Evolutionary conservation across 2,113 vertebrate genomes (phyloP).

Genomic region (Globicephala melas): DNA sequence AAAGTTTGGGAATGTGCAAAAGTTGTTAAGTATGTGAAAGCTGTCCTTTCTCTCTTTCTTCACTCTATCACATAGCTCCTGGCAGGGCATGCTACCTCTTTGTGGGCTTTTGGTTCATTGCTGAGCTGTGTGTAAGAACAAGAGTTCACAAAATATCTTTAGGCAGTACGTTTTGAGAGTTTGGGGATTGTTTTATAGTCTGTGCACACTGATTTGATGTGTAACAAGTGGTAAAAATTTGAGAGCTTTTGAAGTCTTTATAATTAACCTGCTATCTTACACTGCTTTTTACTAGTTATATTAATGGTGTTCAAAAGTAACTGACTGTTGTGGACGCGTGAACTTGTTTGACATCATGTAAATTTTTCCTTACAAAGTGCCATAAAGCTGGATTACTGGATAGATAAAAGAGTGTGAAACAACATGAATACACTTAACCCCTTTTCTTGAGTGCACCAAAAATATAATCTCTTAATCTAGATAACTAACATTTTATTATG

Average conservation of each 20-base stretch:
- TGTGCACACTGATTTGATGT: not conserved
- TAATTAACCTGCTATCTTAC: not conserved
- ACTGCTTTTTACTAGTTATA: not conserved
- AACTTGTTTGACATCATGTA: not conserved
- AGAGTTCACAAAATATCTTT: not conserved
- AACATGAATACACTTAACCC: not conserved
- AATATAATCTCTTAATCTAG: not conserved
- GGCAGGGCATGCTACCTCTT: not conserved
- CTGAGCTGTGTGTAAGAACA: not conserved
- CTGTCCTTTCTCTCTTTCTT: not conserved
- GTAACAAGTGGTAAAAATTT: not conserved
- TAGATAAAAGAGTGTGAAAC: not conserved
- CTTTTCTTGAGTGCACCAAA: not conserved
- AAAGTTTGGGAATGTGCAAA: not conserved
- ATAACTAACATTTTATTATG: not conserved
- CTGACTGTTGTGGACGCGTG: not conserved
- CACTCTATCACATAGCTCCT: rapidly evolving
- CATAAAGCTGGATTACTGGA: not conserved
- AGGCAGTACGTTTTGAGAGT: not conserved
- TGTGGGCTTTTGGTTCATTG: not conserved
- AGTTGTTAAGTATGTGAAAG: not conserved
- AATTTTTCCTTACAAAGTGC: not conserved
- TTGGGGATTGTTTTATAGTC: not conserved
- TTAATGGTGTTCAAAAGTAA: not conserved
- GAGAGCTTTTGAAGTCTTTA: not conserved